These are phyloP conservation scores for Tinea pellionella DNA, from an alignment of 2,888 invertebrate genomes.

Conservation along the genomic window DNA sequence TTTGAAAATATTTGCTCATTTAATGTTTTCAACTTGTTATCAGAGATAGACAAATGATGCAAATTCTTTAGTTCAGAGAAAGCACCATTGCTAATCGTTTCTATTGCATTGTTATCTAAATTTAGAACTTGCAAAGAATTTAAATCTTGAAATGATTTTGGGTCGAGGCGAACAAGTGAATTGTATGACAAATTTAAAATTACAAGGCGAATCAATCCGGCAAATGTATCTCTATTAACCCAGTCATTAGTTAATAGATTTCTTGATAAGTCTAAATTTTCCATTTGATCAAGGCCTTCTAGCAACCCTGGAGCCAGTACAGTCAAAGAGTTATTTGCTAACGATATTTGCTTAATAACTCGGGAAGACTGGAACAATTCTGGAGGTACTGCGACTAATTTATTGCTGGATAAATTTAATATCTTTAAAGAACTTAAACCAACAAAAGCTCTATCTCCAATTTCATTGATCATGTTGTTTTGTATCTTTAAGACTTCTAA, in stretches of 20 bases:
- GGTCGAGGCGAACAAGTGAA: slow-evolving; percentile 75
- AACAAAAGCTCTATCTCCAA: slow-evolving; percentile 80
- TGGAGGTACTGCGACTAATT: slow-evolving; percentile 81
- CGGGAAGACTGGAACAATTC: slow-evolving; percentile 80
- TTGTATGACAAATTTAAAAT: slow-evolving; percentile 81
- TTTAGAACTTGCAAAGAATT: slow-evolving; percentile 80
- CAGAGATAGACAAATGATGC: slow-evolving; percentile 78
- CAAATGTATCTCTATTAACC: slow-evolving; percentile 82
- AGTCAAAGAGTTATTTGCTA: slow-evolving; percentile 83
- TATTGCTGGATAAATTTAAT: slow-evolving; percentile 84
- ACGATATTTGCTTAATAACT: slow-evolving; percentile 77
- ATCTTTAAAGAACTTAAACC: slow-evolving; percentile 76
- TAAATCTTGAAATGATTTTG: slow-evolving; percentile 79
- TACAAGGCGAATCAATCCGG: slow-evolving; percentile 77
- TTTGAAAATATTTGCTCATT: slow-evolving; percentile 78
- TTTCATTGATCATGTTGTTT: slow-evolving; percentile 79
- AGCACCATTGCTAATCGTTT: slow-evolving; percentile 76
- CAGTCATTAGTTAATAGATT: slow-evolving; percentile 81
- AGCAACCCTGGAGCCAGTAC: slow-evolving; percentile 81
- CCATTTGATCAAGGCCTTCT: slow-evolving; percentile 78
- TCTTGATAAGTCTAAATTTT: slow-evolving; percentile 77
- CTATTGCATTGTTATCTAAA: slow-evolving; percentile 79
- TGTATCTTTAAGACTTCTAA: slow-evolving; percentile 78
- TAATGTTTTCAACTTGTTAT: slow-evolving; percentile 75
- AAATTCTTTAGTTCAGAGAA: slow-evolving; percentile 80